Conservation (phyloP, 2,888 invertebrate genomes). For the Pycnomerus fuliginosus region DNA sequence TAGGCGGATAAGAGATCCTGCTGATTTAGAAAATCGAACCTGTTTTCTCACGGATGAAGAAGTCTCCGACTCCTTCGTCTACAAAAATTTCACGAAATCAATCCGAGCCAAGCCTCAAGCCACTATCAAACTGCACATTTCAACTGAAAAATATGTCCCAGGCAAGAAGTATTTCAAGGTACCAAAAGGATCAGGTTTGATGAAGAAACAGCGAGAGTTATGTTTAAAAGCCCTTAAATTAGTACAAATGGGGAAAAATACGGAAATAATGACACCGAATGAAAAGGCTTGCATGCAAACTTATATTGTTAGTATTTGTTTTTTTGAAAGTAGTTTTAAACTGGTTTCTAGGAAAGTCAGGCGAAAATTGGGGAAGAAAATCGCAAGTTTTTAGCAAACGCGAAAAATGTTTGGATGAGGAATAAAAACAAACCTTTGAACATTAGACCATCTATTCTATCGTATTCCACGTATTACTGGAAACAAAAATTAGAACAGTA, state of each 20-base stretch:
- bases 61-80: constrained; percentile 24
- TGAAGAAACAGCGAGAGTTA: constrained; percentile 24
- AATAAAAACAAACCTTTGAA: constrained; percentile 7
- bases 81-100: constrained; percentile 25
- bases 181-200: constrained; percentile 19
- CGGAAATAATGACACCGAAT: constrained; percentile 13
- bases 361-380: constrained; percentile 33
- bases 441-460: constrained; percentile 12
- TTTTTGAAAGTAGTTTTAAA: neutral
- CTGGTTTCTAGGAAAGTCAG: constrained; percentile 27
- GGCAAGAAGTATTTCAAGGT: constrained; percentile 19
- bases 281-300: constrained; percentile 27
- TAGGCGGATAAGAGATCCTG: constrained; percentile 25
- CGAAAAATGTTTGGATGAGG: constrained; percentile 25
- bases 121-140: constrained; percentile 11
- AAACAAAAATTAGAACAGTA: constrained; percentile 28
- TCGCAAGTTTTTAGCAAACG: constrained; percentile 25
- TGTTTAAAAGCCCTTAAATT: constrained; percentile 32
- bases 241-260: constrained; percentile 28
- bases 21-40: constrained; percentile 19
- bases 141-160: constrained; percentile 13
- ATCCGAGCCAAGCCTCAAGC: constrained; percentile 6
- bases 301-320: constrained; percentile 27
- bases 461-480: constrained; percentile 28
- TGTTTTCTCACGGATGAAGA: constrained; percentile 26